phyloP scores from a whole-genome alignment of 2,888 invertebrate genomes.

The Heteromyza rotundicornis region DNA sequence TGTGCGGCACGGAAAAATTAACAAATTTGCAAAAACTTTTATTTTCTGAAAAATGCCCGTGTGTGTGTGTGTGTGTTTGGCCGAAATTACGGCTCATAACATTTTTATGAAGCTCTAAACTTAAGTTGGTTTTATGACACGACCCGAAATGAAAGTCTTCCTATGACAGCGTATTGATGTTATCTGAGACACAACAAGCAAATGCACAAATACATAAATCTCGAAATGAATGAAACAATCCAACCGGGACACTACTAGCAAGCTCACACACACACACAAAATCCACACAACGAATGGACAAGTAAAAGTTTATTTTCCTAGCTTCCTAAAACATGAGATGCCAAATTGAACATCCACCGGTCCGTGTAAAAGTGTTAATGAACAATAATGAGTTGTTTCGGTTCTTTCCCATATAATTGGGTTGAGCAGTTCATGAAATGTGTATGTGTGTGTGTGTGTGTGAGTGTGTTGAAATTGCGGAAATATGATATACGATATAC shows the following conservation, averaged over 20 bases:
- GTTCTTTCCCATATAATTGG: not conserved
- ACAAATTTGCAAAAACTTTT: not conserved
- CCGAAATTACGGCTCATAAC: not conserved
- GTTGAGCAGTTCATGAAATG: too few relatives aligned
- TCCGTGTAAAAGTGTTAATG: slow-evolving; percentile 2
- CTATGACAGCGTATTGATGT: too few relatives aligned
- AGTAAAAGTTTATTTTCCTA: too few relatives aligned
- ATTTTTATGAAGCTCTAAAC: not conserved
- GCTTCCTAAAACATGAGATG: too few relatives aligned
- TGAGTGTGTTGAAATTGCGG: too few relatives aligned
- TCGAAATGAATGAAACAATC: not conserved
- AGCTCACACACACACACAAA: not conserved
- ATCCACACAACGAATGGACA: not conserved
- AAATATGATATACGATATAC: too few relatives aligned
- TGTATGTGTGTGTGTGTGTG: too few relatives aligned
- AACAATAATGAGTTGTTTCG: slow-evolving; percentile 3
- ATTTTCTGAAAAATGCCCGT: not conserved
- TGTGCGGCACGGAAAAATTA: too few relatives aligned
- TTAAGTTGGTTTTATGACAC: not conserved
- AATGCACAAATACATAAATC: not conserved
- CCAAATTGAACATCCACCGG: not conserved
- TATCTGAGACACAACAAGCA: not conserved
- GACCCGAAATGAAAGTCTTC: not conserved
- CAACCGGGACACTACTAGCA: not conserved
- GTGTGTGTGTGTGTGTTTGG: not conserved